Conservation (phyloP, 2,113 vertebrate genomes). For the Marmota monax region DNA sequence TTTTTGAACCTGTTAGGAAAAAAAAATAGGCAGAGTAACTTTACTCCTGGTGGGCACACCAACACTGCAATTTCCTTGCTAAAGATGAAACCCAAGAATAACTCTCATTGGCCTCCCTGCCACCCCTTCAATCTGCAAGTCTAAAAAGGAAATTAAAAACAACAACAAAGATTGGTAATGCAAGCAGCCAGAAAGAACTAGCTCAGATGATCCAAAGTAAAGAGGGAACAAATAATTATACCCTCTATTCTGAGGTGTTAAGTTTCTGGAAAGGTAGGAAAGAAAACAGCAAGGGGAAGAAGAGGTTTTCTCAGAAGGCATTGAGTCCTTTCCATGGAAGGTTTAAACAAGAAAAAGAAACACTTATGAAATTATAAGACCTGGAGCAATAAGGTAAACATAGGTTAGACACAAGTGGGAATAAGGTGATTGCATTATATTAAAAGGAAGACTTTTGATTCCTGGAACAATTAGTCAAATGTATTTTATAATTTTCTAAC, state of each 20-base stretch:
- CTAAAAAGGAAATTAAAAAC: slow-evolving; percentile 5
- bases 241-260: neutral
- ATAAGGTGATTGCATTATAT: neutral
- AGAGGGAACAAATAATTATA: neutral
- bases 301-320: neutral
- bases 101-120: neutral
- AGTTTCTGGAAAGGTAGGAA: neutral
- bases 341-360: neutral
- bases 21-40: neutral
- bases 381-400: neutral
- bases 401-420: neutral
- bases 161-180: neutral
- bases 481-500: neutral
- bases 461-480: neutral
- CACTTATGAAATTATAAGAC: neutral
- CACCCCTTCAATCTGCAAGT: neutral
- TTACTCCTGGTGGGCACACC: neutral
- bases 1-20: slow-evolving; percentile 5
- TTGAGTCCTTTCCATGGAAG: neutral
- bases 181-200: neutral
- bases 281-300: neutral
- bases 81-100: neutral
- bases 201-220: neutral
- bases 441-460: neutral
- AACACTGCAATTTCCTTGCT: neutral